Conservation (phyloP, 2,113 vertebrate species). For the Corvus moneduloides region DNA sequence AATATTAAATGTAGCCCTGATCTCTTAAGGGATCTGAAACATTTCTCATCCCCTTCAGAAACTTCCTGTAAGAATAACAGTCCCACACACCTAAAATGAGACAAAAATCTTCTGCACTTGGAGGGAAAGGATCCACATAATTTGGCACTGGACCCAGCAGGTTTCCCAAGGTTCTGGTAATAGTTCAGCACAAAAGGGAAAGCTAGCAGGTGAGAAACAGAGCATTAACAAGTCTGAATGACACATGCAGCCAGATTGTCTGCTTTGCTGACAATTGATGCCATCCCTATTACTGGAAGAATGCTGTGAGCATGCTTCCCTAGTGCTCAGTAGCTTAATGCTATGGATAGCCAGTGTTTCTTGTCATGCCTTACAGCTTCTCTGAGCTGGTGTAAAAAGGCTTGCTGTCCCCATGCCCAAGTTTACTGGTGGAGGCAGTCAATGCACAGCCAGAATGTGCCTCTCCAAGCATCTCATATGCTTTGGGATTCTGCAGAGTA, state of each 20-base stretch:
- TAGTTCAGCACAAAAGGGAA: background rate
- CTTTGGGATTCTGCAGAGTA: background rate
- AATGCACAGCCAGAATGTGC: background rate
- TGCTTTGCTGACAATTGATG: conserved; percentile 45
- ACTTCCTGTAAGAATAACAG: background rate
- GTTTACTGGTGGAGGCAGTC: background rate
- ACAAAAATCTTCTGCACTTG: background rate
- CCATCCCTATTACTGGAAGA: conserved; percentile 24
- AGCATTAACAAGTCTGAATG: conserved; percentile 34
- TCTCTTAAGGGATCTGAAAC: background rate
- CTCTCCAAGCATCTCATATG: background rate
- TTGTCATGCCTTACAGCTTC: background rate
- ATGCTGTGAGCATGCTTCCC: conserved; percentile 3
- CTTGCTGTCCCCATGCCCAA: background rate
- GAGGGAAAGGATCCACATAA: background rate
- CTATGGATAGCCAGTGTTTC: background rate
- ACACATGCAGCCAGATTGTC: conserved; percentile 48
- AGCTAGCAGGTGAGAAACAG: background rate
- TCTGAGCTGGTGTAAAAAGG: background rate
- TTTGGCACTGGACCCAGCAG: background rate
- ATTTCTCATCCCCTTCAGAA: background rate
- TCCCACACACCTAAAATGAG: background rate
- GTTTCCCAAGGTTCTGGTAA: conserved; percentile 2
- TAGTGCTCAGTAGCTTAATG: background rate
- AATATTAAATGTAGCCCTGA: background rate